Conservation (phyloP, 2,113 vertebrate genomes). For the Caloenas nicobarica region DNA sequence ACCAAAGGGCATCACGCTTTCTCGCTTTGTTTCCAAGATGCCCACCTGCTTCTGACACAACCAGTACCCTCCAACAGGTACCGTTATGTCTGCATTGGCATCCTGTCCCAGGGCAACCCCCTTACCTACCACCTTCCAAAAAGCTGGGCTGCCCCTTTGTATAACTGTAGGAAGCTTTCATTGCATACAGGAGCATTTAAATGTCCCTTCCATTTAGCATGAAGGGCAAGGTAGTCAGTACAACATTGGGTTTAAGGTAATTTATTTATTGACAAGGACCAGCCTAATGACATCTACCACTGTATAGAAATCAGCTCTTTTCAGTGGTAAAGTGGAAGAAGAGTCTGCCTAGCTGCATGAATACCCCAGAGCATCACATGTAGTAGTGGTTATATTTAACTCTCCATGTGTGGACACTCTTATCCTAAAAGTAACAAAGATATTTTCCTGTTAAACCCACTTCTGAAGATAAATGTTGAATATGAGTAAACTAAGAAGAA, state of each 20-base stretch:
- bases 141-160: neutral
- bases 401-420: neutral
- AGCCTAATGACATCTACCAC: neutral
- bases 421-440: neutral
- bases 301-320: neutral
- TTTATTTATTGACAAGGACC: neutral
- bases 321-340: too few relatives aligned
- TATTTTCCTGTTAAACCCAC: neutral
- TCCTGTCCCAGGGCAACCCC: neutral
- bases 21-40: neutral
- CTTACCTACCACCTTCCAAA: neutral
- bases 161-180: neutral
- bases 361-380: neutral
- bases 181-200: neutral
- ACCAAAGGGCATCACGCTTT: neutral
- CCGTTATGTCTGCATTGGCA: neutral
- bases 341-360: neutral
- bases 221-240: neutral
- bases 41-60: neutral
- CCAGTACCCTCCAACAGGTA: neutral
- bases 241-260: neutral
- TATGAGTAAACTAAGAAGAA: neutral
- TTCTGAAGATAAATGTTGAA: neutral
- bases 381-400: neutral
- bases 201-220: fast-evolving